Evolutionary conservation across 2,113 vertebrate species (phyloP).

Genomic region (Nyctereutes procyonoides): DNA sequence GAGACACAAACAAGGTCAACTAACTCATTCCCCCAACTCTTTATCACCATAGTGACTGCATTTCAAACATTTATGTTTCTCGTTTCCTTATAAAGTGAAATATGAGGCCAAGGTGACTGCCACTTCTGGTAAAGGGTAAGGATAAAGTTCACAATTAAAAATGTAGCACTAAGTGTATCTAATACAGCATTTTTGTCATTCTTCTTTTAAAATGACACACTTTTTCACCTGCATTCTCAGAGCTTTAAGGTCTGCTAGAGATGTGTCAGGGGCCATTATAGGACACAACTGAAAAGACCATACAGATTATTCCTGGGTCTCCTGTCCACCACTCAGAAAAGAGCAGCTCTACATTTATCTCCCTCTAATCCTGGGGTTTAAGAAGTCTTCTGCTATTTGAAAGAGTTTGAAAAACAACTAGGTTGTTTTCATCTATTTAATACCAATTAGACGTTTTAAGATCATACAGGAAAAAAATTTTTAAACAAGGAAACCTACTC

Average conservation of each 20-base stretch:
- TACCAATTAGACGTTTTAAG: not conserved
- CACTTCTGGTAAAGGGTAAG: not conserved
- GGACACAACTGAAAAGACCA: rapidly evolving
- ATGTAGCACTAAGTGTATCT: not conserved
- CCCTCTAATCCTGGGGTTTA: not conserved
- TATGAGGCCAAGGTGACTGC: not conserved
- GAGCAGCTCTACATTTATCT: not conserved
- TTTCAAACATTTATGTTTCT: not conserved
- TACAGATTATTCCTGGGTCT: not conserved
- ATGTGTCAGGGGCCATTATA: not conserved
- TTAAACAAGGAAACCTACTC: not conserved
- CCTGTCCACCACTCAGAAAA: not conserved
- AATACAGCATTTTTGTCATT: not conserved
- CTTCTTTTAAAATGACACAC: not conserved
- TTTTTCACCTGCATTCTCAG: not conserved
- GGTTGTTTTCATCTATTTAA: constrained; percentile 7
- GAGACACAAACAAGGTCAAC: not conserved
- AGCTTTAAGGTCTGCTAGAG: not conserved
- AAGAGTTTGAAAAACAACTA: not conserved
- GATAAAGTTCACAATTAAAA: not conserved
- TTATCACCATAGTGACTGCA: not conserved
- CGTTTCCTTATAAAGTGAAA: not conserved
- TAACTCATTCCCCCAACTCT: not conserved
- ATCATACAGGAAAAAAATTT: not conserved
- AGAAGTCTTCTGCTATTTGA: not conserved